Evolutionary conservation across 2,888 invertebrate genomes (phyloP).

Genomic region (Cantharis flavilabris): DNA sequence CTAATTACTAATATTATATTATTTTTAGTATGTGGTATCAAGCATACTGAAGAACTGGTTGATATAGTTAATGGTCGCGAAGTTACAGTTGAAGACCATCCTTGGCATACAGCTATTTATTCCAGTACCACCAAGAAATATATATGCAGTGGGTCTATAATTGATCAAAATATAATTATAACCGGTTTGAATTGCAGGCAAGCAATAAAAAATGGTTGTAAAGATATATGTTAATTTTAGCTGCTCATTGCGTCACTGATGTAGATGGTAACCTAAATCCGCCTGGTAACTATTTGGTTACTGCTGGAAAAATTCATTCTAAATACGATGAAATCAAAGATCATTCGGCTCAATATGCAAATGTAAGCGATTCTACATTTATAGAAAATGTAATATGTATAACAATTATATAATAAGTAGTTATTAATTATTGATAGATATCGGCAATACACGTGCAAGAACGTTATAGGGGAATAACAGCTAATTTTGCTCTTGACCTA

Average conservation of each 20-base stretch:
- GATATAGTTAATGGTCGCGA: not conserved
- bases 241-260: not conserved
- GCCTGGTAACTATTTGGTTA: not conserved
- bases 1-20: no score
- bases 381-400: no score
- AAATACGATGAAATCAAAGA: not conserved
- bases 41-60: not conserved
- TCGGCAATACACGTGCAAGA: not conserved
- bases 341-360: not conserved
- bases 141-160: not conserved
- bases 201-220: not conserved
- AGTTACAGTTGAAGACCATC: not conserved
- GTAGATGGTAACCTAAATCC: not conserved
- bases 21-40: not conserved
- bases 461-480: not conserved
- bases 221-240: not conserved
- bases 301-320: not conserved
- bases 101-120: not conserved
- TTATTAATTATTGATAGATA: not conserved
- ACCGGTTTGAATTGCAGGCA: not conserved
- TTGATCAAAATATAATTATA: not conserved
- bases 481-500: not conserved
- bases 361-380: not conserved
- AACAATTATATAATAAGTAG: no score
- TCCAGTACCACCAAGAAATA: not conserved